Evolutionary conservation across 2,113 vertebrate genomes (phyloP).

Genomic region (Riparia riparia): DNA sequence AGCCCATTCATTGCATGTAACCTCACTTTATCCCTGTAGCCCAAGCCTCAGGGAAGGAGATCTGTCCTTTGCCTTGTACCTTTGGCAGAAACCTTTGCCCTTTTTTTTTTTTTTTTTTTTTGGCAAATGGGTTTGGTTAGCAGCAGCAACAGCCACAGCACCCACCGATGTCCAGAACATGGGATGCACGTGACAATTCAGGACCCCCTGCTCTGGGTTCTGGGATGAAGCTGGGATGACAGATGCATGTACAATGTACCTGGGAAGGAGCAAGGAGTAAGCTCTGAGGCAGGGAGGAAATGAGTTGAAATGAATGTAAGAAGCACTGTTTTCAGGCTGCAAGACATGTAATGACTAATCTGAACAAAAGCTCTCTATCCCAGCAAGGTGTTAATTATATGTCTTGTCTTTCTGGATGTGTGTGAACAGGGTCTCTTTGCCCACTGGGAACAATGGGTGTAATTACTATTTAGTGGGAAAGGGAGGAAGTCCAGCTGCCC

Average conservation of each 20-base stretch:
- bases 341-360: constrained; percentile 30
- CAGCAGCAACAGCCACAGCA: not conserved
- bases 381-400: constrained; percentile 47
- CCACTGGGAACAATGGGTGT: constrained; percentile 56
- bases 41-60: not conserved
- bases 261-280: constrained; percentile 10
- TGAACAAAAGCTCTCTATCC: constrained; percentile 58
- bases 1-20: not conserved
- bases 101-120: not conserved
- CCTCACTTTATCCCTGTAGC: not conserved
- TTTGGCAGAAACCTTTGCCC: not conserved
- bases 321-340: constrained; percentile 11
- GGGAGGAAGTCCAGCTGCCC: constrained; percentile 59
- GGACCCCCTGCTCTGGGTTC: not conserved
- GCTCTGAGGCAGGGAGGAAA: constrained; percentile 24
- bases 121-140: not conserved
- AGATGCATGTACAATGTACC: not conserved
- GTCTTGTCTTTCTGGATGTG: constrained; percentile 16
- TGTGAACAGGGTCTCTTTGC: constrained; percentile 26
- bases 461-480: constrained; percentile 49
- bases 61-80: not conserved
- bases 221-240: not conserved
- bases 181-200: accelerated
- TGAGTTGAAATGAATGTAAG: constrained; percentile 44
- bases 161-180: accelerated